Evolutionary conservation across 2,797 vertebrate species (phyloP), one percentile per base, ranked within the genome.

Genomic region (Etheostoma nigrum): DNA sequence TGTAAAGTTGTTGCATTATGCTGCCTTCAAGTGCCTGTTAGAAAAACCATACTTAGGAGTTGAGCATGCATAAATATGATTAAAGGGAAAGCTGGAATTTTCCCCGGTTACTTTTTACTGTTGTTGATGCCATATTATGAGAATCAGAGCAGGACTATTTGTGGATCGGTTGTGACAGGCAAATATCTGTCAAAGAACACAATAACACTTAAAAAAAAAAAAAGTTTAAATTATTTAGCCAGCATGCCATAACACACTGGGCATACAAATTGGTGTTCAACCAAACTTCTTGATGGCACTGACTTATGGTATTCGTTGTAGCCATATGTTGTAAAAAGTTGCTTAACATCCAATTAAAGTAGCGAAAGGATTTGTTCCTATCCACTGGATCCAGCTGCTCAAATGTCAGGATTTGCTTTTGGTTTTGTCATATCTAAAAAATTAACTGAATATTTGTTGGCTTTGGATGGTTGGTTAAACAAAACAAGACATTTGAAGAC

Each of bases 21-120:
- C 25, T 76, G 57, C 81, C 40, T 70, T 72, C 58, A 64, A 6
- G 61, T 67, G n/a, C 25, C 61, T 42, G 6, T 40, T 48, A 21
- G 33, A 45, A 62, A 72, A 59, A n/a, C 1, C 44, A n/a, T 4
- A 14, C 16, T 45, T 13, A 27, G 11, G 5, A 48, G 12, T 33
- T 33, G 15, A 49, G 21, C 21, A 44, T 61, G 6, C 3, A 30
- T 36, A 47, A 10, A 14, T 57, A 19, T 14, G 21, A 23, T 48
- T 36, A 15, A 53, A 60, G 42, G 25, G 5, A 14, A 23, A 18
- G 25, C 27, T 48, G 36, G 8, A 13, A n/a, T 48, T 48, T 51
- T 59, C 14, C 59, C 67, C 40, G n/a, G 49, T 51, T 51, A 1
- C 30, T 36, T 62, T 47, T 62, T 1, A 48, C 44, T 48, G 23